These are phyloP conservation scores for Odocoileus virginianus DNA, from an alignment of 2,113 vertebrate genomes.

Conservation along the genomic window DNA sequence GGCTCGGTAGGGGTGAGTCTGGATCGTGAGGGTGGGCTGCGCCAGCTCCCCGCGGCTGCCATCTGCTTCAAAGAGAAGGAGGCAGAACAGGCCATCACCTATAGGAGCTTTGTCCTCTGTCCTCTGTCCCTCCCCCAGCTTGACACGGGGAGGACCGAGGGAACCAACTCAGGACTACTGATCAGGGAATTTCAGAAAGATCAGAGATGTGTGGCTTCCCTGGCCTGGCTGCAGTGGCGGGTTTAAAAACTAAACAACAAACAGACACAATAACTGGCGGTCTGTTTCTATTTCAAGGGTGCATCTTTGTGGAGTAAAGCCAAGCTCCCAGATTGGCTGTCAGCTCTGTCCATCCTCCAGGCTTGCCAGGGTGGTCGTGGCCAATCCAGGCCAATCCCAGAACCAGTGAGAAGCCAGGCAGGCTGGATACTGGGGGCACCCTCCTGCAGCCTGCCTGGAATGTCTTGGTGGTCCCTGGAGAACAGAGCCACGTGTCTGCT, in stretches of 20 bases:
- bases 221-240: background rate
- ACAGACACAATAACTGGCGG: background rate
- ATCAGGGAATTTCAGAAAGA: background rate
- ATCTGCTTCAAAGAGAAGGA: conserved; percentile 82
- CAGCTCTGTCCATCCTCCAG: background rate
- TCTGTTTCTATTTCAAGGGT: background rate
- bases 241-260: background rate
- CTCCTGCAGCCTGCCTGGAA: background rate
- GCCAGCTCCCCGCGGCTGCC: conserved; percentile 91
- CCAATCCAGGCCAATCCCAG: background rate
- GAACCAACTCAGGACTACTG: background rate
- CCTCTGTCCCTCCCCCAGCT: background rate
- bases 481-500: background rate
- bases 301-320: background rate
- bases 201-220: background rate
- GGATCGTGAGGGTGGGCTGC: conserved; percentile 94
- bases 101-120: background rate
- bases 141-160: background rate
- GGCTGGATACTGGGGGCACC: background rate
- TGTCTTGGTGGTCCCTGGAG: background rate
- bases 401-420: background rate
- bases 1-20: conserved; percentile 94
- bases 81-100: conserved; percentile 61
- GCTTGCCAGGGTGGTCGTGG: background rate
- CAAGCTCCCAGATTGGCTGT: background rate